Base-by-base conservation (phyloP, 1,140 invertebrate species). In the Panagrolaimus sp. region DNA sequence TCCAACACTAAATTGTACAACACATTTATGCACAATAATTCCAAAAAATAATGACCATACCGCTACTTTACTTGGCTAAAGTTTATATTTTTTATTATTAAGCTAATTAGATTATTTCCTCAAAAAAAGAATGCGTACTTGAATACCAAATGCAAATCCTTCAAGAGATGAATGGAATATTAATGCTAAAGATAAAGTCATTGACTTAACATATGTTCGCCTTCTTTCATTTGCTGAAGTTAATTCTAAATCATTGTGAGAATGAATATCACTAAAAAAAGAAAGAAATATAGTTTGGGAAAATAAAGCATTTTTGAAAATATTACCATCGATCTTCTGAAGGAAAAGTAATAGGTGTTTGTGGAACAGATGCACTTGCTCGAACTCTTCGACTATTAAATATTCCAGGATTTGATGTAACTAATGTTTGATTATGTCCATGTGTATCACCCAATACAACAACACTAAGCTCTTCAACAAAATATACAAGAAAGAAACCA, bases 1-100 rank as follows among this genome's bases (percentile, higher is more conserved):
- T 11, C 71, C 71, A 27, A 72, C 71, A 63, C 62, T 53, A 44
- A 72, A 72, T 2, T 74, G 74, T 11, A 69, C 68, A 47, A 69
- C 47, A 65, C 70, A 45, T 69, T 46, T 48, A 48, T 69, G 68
- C 9, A 71, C 68, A 25, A 71, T 31, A 42, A 69, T 69, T 8
- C 65, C 68, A 51, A 70, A 38, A 61, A 69, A 69, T 38, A 69
- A 27, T 11, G 20, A 25, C 20, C 20, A 14, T 11, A 44, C 20
- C 65, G 23, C 16, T 72, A 31, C 31, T 25, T 71, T 14, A 3
- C 13, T 13, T 5, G 67, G 31, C 42, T 69, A 9, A 57, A 57
- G 5, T 23, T 23, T 23, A 11, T 57, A 20, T 23, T 2, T 9
- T n/a, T 4, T 38, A 4, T 38, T n/a, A 25, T 23, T 11, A 4